Base-by-base conservation (phyloP, 2,113 vertebrate genomes). In the Microtus montanus region DNA sequence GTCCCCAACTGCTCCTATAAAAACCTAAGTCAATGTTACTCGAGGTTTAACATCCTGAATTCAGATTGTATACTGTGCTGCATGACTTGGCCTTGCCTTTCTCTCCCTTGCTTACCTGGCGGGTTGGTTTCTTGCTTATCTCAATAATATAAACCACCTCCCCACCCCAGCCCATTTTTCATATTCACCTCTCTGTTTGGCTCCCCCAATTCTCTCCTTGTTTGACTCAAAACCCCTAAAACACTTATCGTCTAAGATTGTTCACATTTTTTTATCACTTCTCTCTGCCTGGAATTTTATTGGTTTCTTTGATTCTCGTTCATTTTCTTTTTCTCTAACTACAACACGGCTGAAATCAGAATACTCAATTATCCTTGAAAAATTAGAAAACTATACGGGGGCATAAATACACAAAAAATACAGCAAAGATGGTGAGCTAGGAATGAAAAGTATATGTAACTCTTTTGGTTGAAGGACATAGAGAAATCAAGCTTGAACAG, bases 371-470 rank as follows among this genome's bases (percentile, higher is more conserved):
- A 71, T 1, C n/a, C 71, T 85, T 93, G 74, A 92, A 87, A 82
- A 87, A 12, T 17, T 77, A 93, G 33, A 22, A 97, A 93, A 75
- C 35, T 78, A 93, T 47, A 35, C 78, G 6, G 6, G 41, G 58
- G 5, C 24, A 9, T 64, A 88, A 75, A 19, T 71, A 24, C 11
- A 87, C 17, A 35, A 41, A 80, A 15, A 89, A n/a, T 58, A 26
- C 10, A 90, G 13, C 70, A 87, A 94, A 17, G 3, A 91, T 68
- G 49, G 68, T 70, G 41, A 5, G 41, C 44, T 68, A 84, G 30
- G 19, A 20, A 68, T 24, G 24, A 49, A 85, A 44, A 24, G 28
- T 78, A 71, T 41, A 58, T 41, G 20, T 52, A 66, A 20, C n/a
- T 77, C 41, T 14, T 85, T 85, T 20, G 30, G 30, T 66, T 85